Conservation (phyloP, 2,888 invertebrate genomes). For the Scaptomyza flava region DNA sequence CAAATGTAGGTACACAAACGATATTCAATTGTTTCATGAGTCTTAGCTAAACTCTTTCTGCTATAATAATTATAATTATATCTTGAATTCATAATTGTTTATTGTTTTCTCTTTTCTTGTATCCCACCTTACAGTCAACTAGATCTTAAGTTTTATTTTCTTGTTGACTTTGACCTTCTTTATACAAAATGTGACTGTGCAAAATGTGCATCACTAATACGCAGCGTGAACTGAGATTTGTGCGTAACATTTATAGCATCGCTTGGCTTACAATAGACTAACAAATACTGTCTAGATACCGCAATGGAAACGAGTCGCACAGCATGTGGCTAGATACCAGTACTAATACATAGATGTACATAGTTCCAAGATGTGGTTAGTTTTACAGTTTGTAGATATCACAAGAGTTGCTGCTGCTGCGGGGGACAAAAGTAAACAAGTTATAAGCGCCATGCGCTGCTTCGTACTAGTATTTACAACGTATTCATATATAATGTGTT, state of each 20-base stretch:
- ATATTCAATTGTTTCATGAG: background rate
- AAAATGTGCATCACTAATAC: constrained; percentile 50
- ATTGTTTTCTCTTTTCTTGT: too few relatives aligned
- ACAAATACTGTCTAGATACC: constrained; percentile 28
- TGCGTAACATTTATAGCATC: constrained; percentile 28
- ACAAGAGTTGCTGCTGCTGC: constrained; percentile 6
- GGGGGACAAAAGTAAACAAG: constrained; percentile 48
- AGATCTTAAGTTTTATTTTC: too few relatives aligned
- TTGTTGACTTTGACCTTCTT: too few relatives aligned
- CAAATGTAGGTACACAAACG: background rate
- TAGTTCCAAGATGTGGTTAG: constrained; percentile 3
- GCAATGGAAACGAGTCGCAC: constrained; percentile 35
- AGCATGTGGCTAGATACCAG: background rate
- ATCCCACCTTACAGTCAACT: too few relatives aligned
- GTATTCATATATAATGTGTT: constrained; percentile 1
- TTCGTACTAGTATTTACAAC: constrained; percentile 33
- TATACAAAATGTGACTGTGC: background rate
- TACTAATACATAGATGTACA: too few relatives aligned
- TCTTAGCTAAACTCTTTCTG: too few relatives aligned
- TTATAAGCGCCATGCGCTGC: constrained; percentile 63
- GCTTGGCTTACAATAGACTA: constrained; percentile 31
- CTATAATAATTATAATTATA: too few relatives aligned
- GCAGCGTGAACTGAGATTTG: constrained; percentile 6
- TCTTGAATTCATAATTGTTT: too few relatives aligned
- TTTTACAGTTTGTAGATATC: constrained; percentile 25